phyloP scores from a whole-genome alignment of 2,888 invertebrate genomes.

The Archips crataeganus region DNA sequence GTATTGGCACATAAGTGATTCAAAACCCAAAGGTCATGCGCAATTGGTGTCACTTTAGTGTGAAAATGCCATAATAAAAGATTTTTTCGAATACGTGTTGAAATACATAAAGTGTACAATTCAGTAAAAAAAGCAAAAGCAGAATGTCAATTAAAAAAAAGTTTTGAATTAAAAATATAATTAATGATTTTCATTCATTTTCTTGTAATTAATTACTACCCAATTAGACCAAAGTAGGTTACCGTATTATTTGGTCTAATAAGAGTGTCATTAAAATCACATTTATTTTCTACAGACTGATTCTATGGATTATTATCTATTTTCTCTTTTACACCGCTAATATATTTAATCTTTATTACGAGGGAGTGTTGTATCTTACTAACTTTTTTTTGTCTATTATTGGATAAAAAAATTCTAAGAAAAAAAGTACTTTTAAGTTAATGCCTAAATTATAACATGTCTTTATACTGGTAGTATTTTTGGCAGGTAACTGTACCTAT shows the following conservation, averaged over 20 bases:
- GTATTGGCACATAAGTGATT: neutral
- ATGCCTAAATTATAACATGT: neutral
- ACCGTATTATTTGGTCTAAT: constrained; percentile 5
- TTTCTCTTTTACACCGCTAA: too few relatives aligned
- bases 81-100: too few relatives aligned
- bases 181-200: neutral
- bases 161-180: neutral
- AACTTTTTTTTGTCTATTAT: too few relatives aligned
- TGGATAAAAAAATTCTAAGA: neutral
- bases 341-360: too few relatives aligned
- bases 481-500: neutral
- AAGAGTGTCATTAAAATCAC: constrained; percentile 21
- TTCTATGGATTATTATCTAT: neutral
- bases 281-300: neutral
- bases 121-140: too few relatives aligned
- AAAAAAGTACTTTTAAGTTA: neutral
- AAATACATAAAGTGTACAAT: too few relatives aligned
- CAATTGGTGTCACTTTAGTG: neutral
- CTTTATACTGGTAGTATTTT: neutral
- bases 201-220: neutral
- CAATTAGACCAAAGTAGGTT: neutral
- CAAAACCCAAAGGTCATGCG: constrained; percentile 3
- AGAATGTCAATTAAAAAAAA: too few relatives aligned
- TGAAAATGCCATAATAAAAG: neutral
- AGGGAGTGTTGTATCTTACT: too few relatives aligned